Conservation (phyloP, 2,888 invertebrate genomes). For the Sarcophaga carnaria region DNA sequence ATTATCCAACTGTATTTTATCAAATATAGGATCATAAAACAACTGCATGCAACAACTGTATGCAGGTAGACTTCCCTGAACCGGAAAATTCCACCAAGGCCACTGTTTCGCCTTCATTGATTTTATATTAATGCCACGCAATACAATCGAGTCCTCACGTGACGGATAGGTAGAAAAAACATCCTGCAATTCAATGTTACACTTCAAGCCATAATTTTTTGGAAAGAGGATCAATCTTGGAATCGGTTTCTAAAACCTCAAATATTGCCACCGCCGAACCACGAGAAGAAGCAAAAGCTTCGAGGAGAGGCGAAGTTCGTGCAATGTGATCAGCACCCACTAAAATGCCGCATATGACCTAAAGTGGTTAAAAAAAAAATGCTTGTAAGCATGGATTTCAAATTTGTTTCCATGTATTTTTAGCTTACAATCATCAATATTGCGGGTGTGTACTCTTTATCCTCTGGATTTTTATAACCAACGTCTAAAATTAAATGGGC, state of each 20-base stretch:
- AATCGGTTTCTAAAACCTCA: conserved; percentile 87
- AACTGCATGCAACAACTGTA: conserved; percentile 90
- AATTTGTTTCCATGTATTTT: too few relatives aligned
- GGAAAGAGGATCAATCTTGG: conserved; percentile 88
- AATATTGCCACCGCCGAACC: conserved; percentile 90
- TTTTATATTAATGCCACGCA: conserved; percentile 86
- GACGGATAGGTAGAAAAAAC: conserved; percentile 91
- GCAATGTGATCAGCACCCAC: conserved; percentile 91
- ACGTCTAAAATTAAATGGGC: conserved; percentile 87
- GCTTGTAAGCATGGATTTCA: background rate
- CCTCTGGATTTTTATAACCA: conserved; percentile 82
- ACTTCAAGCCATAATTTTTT: conserved; percentile 83
- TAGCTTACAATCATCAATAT: conserved; percentile 87
- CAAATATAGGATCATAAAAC: conserved; percentile 87
- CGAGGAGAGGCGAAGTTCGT: conserved; percentile 89
- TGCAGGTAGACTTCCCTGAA: conserved; percentile 91
- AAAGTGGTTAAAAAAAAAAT: background rate
- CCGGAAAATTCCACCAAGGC: conserved; percentile 89
- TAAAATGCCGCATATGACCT: conserved; percentile 88
- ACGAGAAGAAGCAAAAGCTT: conserved; percentile 87
- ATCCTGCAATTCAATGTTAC: conserved; percentile 87
- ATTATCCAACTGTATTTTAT: conserved; percentile 84
- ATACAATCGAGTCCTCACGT: conserved; percentile 87
- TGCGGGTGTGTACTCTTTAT: conserved; percentile 87
- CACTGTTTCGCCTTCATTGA: conserved; percentile 86